Evolutionary conservation across 2,797 vertebrate genomes (phyloP), one percentile per base, ranked within the genome.

Genomic region (Tenualosa thibaudeaui): DNA sequence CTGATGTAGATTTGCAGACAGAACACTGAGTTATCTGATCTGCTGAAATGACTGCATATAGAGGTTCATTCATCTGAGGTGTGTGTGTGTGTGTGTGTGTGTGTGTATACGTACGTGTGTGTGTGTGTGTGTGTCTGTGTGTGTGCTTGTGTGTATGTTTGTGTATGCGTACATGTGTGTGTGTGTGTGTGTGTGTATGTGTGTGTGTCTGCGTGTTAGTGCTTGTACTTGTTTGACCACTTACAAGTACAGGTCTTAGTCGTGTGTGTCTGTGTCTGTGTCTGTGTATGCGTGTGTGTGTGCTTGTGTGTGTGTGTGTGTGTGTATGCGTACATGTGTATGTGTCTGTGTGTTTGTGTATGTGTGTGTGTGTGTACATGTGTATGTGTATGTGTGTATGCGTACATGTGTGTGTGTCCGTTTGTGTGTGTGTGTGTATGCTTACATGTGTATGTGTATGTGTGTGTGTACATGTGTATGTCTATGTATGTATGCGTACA

Each of bases 361-460:
- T 31, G 31, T 31, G 31, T 31, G 31, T 31, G 31, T 31, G 31
- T 31, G 31, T 31, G 31, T 31, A 31, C 31, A 31, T 31, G 19
- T 24, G 58, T 62, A n/a, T 24, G 58, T 62, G 60, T 62, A 22
- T 24, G n/a, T 84, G 83, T 84, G 46, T 84, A 49, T 84, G 65
- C 78, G 49, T 54, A 24, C 24, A 15, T 22, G 51, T 19, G 49
- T 81, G 40, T 46, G 81, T 71, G 19, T 56, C 43, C 46, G 68
- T 81, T 68, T 78, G 84, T 89, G 89, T 91, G 89, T 90, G 89
- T 90, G 88, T 1, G 17, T 87, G 84, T 60, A 31, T 31, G 31
- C 31, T 0, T 31, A 31, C 31, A 31, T 31, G 0, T 31, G 31
- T 31, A 31, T 31, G 31, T 31, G 31, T 31, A 1, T 31, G 31